A percentile compares a stretch with the other conserved stretches of the same genome.
Conservation (phyloP, 1,140 invertebrate species). For the Bombyx mandarina region DNA sequence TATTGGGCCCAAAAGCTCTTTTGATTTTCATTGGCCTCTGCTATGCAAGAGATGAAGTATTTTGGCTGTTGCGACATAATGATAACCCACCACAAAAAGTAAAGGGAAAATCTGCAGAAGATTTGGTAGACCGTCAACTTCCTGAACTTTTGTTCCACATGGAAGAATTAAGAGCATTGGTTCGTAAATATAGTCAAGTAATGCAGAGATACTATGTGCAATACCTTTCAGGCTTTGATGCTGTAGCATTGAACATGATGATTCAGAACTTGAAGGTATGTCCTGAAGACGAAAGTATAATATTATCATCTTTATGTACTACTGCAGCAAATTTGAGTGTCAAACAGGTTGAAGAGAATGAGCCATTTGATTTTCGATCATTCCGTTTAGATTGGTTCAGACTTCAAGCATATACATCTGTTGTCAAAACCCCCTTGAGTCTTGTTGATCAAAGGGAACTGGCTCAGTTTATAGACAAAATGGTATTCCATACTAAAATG, state of each 20-base stretch:
- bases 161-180: constrained; percentile 94
- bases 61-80: constrained; percentile 96
- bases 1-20: constrained; percentile 97
- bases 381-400: constrained; percentile 98
- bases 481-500: constrained; percentile 98
- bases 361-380: constrained; percentile 95
- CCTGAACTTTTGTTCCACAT: constrained; percentile 98
- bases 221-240: constrained; percentile 96
- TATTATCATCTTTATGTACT: constrained; percentile 93
- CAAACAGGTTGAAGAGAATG: constrained; percentile 97
- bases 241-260: constrained; percentile 90
- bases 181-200: constrained; percentile 96
- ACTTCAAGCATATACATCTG: constrained; percentile 94
- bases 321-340: constrained; percentile 90
- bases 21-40: constrained; percentile 97
- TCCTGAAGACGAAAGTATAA: constrained; percentile 95
- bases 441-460: constrained; percentile 90
- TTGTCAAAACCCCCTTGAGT: constrained; percentile 84
- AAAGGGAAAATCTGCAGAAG: constrained; percentile 89
- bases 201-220: constrained; percentile 98
- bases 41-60: constrained; percentile 95
- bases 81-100: constrained; percentile 92
- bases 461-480: constrained; percentile 93
- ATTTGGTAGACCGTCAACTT: constrained; percentile 93
- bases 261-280: constrained; percentile 89